These are phyloP conservation scores for Sinodicranocentrus sp. DNA, from an alignment of 2,888 invertebrate species.

Conservation along the genomic window DNA sequence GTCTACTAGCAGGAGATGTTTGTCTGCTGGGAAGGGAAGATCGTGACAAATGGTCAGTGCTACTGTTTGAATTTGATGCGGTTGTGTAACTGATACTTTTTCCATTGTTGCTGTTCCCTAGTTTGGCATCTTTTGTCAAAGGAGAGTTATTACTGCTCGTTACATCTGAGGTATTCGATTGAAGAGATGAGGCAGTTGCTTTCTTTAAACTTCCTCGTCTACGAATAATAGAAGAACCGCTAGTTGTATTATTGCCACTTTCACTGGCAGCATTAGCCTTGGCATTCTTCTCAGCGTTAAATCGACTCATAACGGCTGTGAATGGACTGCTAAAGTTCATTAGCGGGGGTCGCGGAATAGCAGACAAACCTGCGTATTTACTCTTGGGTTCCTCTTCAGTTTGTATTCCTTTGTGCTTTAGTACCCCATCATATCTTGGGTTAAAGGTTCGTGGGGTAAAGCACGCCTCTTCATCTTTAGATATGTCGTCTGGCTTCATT, in stretches of 20 bases:
- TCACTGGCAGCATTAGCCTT: slow-evolving; percentile 49
- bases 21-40: slow-evolving; percentile 61
- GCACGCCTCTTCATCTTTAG: slow-evolving; percentile 44
- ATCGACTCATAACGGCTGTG: slow-evolving; percentile 65
- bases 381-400: slow-evolving; percentile 72
- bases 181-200: slow-evolving; percentile 11
- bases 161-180: slow-evolving; percentile 8
- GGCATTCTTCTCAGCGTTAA: slow-evolving; percentile 51
- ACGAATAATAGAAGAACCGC: neutral
- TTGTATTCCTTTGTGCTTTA: slow-evolving; percentile 74
- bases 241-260: slow-evolving; percentile 10
- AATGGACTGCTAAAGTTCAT: slow-evolving; percentile 69
- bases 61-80: slow-evolving; percentile 51
- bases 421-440: slow-evolving; percentile 63
- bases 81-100: slow-evolving; percentile 22
- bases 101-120: neutral
- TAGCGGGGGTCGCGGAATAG: slow-evolving; percentile 74
- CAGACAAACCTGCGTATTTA: slow-evolving; percentile 61
- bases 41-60: slow-evolving; percentile 57
- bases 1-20: slow-evolving; percentile 53
- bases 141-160: neutral
- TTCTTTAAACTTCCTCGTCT: slow-evolving; percentile 48
- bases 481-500: slow-evolving; percentile 1
- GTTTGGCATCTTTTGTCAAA: slow-evolving; percentile 1
- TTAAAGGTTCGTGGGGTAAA: slow-evolving; percentile 71